Base-by-base conservation (phyloP, 2,113 vertebrate species). In the Megaceryle torquata region DNA sequence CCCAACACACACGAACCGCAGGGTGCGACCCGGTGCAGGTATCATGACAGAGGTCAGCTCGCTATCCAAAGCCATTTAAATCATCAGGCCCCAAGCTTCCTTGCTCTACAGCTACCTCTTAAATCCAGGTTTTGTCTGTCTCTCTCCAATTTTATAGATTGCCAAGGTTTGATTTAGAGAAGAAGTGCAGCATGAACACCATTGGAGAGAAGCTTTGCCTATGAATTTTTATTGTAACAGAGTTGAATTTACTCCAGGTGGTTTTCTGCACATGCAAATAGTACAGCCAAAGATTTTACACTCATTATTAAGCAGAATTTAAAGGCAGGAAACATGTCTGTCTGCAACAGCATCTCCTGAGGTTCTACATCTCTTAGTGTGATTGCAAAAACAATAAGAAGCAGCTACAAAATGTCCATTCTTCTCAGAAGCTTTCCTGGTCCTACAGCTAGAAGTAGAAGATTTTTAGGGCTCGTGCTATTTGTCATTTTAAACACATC, bases 221-320 rank as follows among this genome's bases (percentile, higher is more conserved):
- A 50, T 11, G 1, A 59, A 57, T 72, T 85, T 57, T 39, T 35
- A 82, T 93, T 92, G 95, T 84, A 82, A 86, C 11, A 1, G 77
- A 68, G 65, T 15, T 89, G 91, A 89, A 84, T 69, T 91, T 61
- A 46, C 29, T 95, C 95, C 95, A 95, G 88, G 61, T 91, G 93
- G 91, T 81, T 89, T 84, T 92, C 81, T 65, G 59, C 61, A 85
- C 79, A 78, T 69, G 88, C 77, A 79, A 86, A 91, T 13, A 82
- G 86, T 69, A 67, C 70, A 84, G 81, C 77, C 65, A 78, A 84
- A 87, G 83, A 92, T 79, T 86, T 50, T 54, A 87, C 81, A 72
- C 59, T 91, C 75, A 79, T 91, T 94, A 93, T 84, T 69, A 93
- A 57, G 91, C 74, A 21, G 83, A 69, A 93, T 89, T 57, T 51